Evolutionary conservation across 2,113 vertebrate species (phyloP), one percentile per base, ranked within the genome.

Genomic region (Callionymus lyra): DNA sequence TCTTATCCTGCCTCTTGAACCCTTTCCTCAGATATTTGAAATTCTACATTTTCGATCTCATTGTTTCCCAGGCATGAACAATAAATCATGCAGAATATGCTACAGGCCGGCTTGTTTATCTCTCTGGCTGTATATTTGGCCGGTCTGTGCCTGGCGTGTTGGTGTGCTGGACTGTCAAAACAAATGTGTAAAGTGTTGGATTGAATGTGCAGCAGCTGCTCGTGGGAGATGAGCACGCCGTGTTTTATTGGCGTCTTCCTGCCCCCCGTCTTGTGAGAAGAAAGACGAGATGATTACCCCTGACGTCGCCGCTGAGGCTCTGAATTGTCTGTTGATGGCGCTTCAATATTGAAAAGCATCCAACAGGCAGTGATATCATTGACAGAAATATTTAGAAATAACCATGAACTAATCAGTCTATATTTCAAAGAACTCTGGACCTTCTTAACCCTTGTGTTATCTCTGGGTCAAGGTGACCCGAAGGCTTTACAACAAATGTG

Each of bases 111-210:
- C n/a, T n/a, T n/a, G n/a, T 34, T 43, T 12, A 33, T 44, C 52
- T 49, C 39, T 54, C 32, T 54, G 33, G 13, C 31, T 36, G 27
- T 35, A 16, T 52, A 40, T 50, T 12, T 32, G 49, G 59, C 56
- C 46, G 40, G 41, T 60, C 53, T 45, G 13, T 52, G 34, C 46
- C 68, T 46, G 37, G 46, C 19, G 6, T 46, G 49, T 53, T 32
- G 31, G 36, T 49, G 33, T 38, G n/a, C n/a, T n/a, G 8, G 34
- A 35, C 32, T 61, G 66, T 75, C 53, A 66, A 53, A 66, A 64
- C 58, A 68, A 66, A 65, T 33, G 56, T 39, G 56, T 60, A 15
- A 65, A 72, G 61, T 60, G 42, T 56, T 65, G 50, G 56, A 70
- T 57, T 42, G 45, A 53, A 58, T 59, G 41, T 62, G 50, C 54